Conservation (phyloP, 2,888 invertebrate species). For the Lasius fuliginosus region DNA sequence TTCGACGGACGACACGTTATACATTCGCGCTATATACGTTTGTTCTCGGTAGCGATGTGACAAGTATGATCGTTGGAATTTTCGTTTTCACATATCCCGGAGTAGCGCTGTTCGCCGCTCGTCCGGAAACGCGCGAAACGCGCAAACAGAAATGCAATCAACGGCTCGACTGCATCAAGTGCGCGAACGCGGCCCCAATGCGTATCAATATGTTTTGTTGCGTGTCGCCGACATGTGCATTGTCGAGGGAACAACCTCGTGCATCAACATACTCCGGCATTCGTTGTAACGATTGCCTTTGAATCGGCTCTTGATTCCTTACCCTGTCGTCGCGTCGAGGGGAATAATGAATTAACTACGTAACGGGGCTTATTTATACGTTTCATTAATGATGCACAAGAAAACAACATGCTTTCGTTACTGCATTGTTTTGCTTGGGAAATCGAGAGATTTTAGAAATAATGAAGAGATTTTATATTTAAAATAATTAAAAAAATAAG, state of each 20-base stretch:
- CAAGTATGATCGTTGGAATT: slow-evolving; percentile 47
- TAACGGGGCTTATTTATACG: slow-evolving; percentile 30
- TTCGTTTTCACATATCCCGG: slow-evolving; percentile 37
- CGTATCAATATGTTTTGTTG: slow-evolving; percentile 69
- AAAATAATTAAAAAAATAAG: no score
- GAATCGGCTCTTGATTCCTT: slow-evolving; percentile 52
- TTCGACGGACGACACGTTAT: not conserved
- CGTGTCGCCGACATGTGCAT: slow-evolving; percentile 58
- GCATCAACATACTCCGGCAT: slow-evolving; percentile 46
- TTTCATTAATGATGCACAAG: not conserved
- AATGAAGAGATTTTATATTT: not conserved
- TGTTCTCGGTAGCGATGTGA: slow-evolving; percentile 31
- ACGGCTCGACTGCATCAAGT: slow-evolving; percentile 72
- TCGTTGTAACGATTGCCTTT: slow-evolving; percentile 58
- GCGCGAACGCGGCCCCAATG: slow-evolving; percentile 67
- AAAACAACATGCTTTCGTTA: not conserved
- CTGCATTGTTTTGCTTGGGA: not conserved
- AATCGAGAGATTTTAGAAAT: not conserved
- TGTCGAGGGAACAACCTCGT: slow-evolving; percentile 43
- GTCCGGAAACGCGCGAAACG: slow-evolving; percentile 65
- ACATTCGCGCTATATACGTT: not conserved
- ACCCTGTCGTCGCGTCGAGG: slow-evolving; percentile 25
- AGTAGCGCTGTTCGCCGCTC: slow-evolving; percentile 34
- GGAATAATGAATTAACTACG: slow-evolving; percentile 42
- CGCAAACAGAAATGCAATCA: slow-evolving; percentile 80